Conservation (phyloP, 2,113 vertebrate genomes). For the Centropus bengalensis region DNA sequence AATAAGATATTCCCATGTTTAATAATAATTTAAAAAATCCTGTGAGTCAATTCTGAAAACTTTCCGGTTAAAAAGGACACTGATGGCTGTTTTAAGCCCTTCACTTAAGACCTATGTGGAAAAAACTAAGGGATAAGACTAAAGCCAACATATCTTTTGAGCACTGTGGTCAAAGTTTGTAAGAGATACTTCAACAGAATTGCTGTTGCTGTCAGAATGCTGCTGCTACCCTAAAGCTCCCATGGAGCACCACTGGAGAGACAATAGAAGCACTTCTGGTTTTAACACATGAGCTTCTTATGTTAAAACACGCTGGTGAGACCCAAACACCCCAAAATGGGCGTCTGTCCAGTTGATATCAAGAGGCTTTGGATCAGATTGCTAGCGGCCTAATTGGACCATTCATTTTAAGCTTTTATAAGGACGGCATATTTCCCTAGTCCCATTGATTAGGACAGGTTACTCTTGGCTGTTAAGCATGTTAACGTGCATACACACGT, state of each 20-base stretch:
- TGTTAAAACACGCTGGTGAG: not conserved
- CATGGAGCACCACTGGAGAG: not conserved
- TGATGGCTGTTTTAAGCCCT: slow-evolving; percentile 27
- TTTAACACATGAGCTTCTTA: not conserved
- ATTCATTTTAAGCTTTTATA: not conserved
- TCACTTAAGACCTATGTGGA: not conserved
- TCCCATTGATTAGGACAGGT: not conserved
- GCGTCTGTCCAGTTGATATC: not conserved
- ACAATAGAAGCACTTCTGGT: not conserved
- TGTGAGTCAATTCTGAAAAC: slow-evolving; percentile 21
- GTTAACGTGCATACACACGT: not conserved
- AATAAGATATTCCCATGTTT: slow-evolving; percentile 39
- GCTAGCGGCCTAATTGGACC: not conserved
- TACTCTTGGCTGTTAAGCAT: not conserved
- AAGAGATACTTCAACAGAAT: not conserved
- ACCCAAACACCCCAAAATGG: not conserved
- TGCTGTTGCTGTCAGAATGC: slow-evolving; percentile 12
- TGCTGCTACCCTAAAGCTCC: not conserved
- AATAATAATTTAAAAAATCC: slow-evolving; percentile 39
- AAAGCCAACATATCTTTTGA: slow-evolving; percentile 20
- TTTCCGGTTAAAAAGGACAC: slow-evolving; percentile 16
- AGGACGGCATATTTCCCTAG: not conserved
- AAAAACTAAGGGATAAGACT: slow-evolving; percentile 27
- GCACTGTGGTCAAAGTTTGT: slow-evolving; percentile 13
- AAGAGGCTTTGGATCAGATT: not conserved